Conservation (phyloP, 2,888 invertebrate species). For the Ichneumoninae sp. region DNA sequence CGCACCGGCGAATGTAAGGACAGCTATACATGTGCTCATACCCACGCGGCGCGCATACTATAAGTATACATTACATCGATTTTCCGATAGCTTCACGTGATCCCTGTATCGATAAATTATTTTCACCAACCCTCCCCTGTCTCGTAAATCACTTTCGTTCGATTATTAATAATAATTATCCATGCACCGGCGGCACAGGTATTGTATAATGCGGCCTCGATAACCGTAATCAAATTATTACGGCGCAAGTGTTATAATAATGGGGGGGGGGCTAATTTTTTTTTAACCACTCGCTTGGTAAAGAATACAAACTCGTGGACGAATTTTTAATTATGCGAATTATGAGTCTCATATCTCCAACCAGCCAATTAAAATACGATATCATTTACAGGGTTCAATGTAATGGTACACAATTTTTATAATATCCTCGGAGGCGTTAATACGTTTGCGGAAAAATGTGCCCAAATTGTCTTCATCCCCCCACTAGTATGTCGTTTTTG, state of each 20-base stretch:
- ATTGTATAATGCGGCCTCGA: conserved; percentile 54
- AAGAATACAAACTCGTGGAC: not conserved
- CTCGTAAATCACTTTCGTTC: conserved; percentile 70
- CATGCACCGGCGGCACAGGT: conserved; percentile 33
- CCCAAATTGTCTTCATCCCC: no score
- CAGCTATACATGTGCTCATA: conserved; percentile 1
- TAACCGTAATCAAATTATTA: conserved; percentile 54
- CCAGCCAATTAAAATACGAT: not conserved
- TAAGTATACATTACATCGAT: conserved; percentile 29
- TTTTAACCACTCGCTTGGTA: not conserved
- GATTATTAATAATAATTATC: conserved; percentile 63
- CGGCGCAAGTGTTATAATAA: conserved; percentile 39
- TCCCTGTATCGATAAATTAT: conserved; percentile 58
- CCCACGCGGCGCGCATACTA: not conserved
- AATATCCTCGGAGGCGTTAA: not conserved
- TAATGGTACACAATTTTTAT: not conserved
- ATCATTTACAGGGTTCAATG: not conserved
- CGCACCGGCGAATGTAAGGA: not conserved
- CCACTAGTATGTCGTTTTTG: no score
- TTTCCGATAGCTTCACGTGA: conserved; percentile 55
- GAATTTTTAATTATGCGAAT: not conserved
- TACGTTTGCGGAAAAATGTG: not conserved
- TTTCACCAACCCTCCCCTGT: conserved; percentile 46
- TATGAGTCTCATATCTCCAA: not conserved
- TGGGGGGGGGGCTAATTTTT: not conserved